Evolutionary conservation across 2,888 invertebrate species (phyloP).

Genomic region (Amiota communis): DNA sequence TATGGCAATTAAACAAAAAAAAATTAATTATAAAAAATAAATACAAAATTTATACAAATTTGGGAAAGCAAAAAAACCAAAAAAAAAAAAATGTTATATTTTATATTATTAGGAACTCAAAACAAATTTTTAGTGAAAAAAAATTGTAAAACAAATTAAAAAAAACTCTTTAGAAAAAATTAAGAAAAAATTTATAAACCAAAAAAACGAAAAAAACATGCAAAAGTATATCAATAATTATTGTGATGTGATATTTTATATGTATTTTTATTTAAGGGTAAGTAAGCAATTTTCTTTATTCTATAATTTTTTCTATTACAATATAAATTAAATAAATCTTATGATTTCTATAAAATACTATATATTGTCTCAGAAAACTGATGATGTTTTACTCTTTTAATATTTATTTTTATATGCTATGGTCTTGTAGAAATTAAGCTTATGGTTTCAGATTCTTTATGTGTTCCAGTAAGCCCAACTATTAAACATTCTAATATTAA

Average conservation of each 20-base stretch:
- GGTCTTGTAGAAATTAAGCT: no score
- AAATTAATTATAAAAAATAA: constrained; percentile 39
- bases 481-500: no score
- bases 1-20: constrained; percentile 32
- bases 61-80: constrained; percentile 31
- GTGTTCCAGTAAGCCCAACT: no score
- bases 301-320: no score
- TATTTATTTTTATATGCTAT: no score
- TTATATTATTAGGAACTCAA: constrained; percentile 2
- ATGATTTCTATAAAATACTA: not conserved
- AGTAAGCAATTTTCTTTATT: constrained; percentile 42
- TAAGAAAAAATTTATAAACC: constrained; percentile 43
- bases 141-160: constrained; percentile 6
- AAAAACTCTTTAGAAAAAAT: constrained; percentile 42
- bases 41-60: constrained; percentile 32
- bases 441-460: no score
- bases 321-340: not conserved
- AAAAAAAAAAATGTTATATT: constrained; percentile 30
- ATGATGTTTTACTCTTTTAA: no score
- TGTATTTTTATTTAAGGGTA: constrained; percentile 61
- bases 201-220: constrained; percentile 46
- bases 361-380: no score
- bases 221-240: constrained; percentile 56
- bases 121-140: constrained; percentile 10
- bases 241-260: constrained; percentile 68